phyloP scores from a whole-genome alignment of 2,797 vertebrate genomes.

The Rhinella marina region DNA sequence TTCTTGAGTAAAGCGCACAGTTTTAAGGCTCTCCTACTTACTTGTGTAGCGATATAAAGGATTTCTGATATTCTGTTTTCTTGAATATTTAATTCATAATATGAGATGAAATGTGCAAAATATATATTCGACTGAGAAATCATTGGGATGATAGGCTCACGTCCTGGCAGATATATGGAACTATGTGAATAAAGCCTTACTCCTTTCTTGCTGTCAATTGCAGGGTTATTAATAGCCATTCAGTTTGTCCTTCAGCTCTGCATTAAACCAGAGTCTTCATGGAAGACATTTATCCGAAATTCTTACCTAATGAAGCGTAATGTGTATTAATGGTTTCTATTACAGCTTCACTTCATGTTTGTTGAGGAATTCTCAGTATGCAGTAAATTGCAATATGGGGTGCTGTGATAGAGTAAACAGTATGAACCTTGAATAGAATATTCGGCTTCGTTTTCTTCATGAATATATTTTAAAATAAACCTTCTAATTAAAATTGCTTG shows the following conservation, averaged over 20 bases:
- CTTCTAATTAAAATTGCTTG: neutral
- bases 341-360: conserved; percentile 65
- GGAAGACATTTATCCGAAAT: conserved; percentile 65
- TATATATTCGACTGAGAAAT: conserved; percentile 52
- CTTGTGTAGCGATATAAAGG: neutral
- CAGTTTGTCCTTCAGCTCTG: conserved; percentile 72
- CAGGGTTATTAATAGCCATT: conserved; percentile 70
- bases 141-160: conserved; percentile 28
- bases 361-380: conserved; percentile 1
- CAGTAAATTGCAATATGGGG: neutral
- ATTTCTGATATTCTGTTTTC: neutral
- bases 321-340: conserved; percentile 74
- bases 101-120: conserved; percentile 49
- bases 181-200: conserved; percentile 36
- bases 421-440: neutral
- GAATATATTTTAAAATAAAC: neutral
- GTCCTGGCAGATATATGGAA: conserved; percentile 49
- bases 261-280: conserved; percentile 67
- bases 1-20: neutral
- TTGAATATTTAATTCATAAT: conserved; percentile 51
- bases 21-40: neutral
- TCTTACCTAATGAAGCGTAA: conserved; percentile 75
- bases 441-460: neutral
- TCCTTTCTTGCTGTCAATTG: conserved; percentile 55
- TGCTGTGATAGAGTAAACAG: neutral